A percentile compares a stretch with the other conserved stretches of the same genome.
Conservation (phyloP, 2,113 vertebrate species). For the Blennius ocellaris region DNA sequence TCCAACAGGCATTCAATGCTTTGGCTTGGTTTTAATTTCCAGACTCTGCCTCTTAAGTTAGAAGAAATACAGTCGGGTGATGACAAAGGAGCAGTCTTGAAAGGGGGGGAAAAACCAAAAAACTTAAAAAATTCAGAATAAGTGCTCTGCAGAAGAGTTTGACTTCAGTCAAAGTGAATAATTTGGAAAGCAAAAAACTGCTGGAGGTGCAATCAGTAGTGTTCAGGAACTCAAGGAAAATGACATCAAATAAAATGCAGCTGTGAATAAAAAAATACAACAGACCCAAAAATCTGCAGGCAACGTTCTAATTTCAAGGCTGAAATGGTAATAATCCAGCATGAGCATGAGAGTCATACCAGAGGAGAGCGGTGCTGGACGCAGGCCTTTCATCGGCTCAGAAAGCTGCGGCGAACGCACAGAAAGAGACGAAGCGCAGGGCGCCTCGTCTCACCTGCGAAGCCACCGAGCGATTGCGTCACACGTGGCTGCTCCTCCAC, state of each 20-base stretch:
- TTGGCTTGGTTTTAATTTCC: background rate
- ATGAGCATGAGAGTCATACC: background rate
- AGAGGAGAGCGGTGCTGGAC: background rate
- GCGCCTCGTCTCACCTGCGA: conserved; percentile 45
- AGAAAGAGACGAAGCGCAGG: conserved; percentile 13
- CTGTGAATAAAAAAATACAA: conserved; percentile 1
- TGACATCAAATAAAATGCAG: conserved; percentile 11
- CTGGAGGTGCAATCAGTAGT: conserved; percentile 21
- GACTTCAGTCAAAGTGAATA: conserved; percentile 8
- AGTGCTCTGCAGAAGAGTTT: conserved; percentile 10
- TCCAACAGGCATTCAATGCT: conserved; percentile 14
- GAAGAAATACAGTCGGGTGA: background rate
- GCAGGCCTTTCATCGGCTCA: conserved; percentile 13
- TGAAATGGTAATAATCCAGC: conserved; percentile 11
- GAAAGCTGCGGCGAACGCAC: background rate
- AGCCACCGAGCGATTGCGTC: conserved; percentile 25
- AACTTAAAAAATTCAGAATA: background rate
- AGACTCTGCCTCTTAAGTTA: background rate
- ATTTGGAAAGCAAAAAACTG: conserved; percentile 19
- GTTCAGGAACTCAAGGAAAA: conserved; percentile 21
- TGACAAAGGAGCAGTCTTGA: conserved; percentile 1
- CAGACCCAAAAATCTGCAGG: background rate
- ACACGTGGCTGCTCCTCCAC: conserved; percentile 57
- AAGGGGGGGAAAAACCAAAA: background rate
- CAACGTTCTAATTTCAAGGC: conserved; percentile 1